phyloP scores from a whole-genome alignment of 2,113 vertebrate species.

The Microtus richardsoni region DNA sequence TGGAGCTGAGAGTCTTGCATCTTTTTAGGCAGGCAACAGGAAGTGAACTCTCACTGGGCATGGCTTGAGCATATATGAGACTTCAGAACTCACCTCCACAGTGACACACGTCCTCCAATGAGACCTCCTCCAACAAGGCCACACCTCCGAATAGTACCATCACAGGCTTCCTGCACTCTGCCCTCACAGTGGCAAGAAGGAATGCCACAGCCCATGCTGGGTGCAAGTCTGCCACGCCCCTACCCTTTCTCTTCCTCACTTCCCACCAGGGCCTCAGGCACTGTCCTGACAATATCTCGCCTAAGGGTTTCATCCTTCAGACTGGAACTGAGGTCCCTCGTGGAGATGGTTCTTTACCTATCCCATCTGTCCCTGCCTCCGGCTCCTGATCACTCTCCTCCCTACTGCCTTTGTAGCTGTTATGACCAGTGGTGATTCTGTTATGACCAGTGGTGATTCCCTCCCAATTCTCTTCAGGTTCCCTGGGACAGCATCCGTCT shows the following conservation, averaged over 20 bases:
- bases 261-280: fast-evolving
- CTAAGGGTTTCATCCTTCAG: not conserved
- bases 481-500: not conserved
- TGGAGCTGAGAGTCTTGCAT: not conserved
- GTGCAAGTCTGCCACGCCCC: fast-evolving
- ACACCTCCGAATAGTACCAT: not conserved
- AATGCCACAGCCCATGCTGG: not conserved
- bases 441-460: fast-evolving
- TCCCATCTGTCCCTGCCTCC: fast-evolving
- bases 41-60: not conserved
- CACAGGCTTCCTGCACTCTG: not conserved
- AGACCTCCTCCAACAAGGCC: not conserved
- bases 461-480: not conserved
- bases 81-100: not conserved
- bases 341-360: no score
- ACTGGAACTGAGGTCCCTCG: not conserved
- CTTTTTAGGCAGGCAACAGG: not conserved
- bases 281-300: fast-evolving
- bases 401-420: not conserved
- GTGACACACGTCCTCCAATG: not conserved
- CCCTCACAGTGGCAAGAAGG: fast-evolving
- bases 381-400: not conserved
- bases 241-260: not conserved
- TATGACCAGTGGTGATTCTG: fast-evolving
- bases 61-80: not conserved